These are phyloP conservation scores for Brachionus plicatilis DNA, from an alignment of 1,140 invertebrate species.

Conservation along the genomic window DNA sequence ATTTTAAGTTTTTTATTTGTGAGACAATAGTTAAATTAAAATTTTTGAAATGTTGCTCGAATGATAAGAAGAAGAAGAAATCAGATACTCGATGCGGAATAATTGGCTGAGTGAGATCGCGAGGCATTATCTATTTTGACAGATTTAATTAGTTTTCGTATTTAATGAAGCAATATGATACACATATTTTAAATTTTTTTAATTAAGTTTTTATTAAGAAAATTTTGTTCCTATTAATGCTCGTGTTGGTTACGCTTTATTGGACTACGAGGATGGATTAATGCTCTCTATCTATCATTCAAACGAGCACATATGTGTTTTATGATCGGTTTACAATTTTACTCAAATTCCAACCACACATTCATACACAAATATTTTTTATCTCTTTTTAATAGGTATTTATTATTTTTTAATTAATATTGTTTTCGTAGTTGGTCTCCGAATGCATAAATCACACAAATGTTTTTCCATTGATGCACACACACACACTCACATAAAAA, in stretches of 20 bases:
- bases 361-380: background rate
- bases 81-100: background rate
- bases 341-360: conserved; percentile 17
- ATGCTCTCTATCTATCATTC: background rate
- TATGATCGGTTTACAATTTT: conserved; percentile 15
- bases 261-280: conserved; percentile 8
- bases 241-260: conserved; percentile 15
- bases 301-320: conserved; percentile 6
- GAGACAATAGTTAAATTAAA: background rate
- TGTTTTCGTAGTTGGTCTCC: conserved; percentile 24
- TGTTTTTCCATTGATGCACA: background rate
- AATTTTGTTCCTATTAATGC: background rate
- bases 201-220: conserved; percentile 13
- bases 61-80: background rate
- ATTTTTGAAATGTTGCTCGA: background rate
- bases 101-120: background rate
- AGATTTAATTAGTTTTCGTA: conserved; percentile 20
- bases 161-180: conserved; percentile 30
- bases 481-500: background rate
- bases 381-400: conserved; percentile 35
- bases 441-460: conserved; percentile 16
- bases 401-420: conserved; percentile 32
- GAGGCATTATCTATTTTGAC: conserved; percentile 19
- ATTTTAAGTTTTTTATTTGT: too few species aligned
- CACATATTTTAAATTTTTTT: conserved; percentile 31